phyloP scores from a whole-genome alignment of 2,113 vertebrate species.

The Hystrix brachyura region DNA sequence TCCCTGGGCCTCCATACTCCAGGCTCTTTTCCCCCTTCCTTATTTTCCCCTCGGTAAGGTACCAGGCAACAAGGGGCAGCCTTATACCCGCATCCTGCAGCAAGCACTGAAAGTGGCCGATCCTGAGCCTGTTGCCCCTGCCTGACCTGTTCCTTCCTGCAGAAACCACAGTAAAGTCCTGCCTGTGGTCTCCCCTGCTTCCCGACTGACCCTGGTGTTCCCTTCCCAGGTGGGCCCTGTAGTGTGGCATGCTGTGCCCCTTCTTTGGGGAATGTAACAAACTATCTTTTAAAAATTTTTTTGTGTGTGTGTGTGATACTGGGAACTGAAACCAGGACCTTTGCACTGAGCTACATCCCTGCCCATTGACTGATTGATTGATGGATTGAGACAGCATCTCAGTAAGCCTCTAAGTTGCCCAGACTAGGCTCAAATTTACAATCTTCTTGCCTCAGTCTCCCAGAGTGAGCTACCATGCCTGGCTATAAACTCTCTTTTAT shows the following conservation, averaged over 20 bases:
- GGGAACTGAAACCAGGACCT: neutral
- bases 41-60: neutral
- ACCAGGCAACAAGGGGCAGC: neutral
- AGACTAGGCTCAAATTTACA: neutral
- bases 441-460: neutral
- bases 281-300: neutral
- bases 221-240: neutral
- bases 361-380: neutral
- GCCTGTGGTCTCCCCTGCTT: accelerated
- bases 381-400: neutral
- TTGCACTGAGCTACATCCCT: neutral
- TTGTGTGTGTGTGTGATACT: neutral
- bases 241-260: neutral
- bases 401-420: neutral
- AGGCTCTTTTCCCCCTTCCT: neutral
- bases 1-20: neutral
- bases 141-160: too few relatives aligned
- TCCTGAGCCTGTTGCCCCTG: neutral
- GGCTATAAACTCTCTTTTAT: neutral
- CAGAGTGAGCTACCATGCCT: neutral
- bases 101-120: neutral
- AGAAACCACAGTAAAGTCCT: neutral
- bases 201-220: accelerated
- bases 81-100: too few relatives aligned
- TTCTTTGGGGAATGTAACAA: neutral